Conservation (phyloP, 2,888 invertebrate genomes). For the Phragmatobia fuliginosa region DNA sequence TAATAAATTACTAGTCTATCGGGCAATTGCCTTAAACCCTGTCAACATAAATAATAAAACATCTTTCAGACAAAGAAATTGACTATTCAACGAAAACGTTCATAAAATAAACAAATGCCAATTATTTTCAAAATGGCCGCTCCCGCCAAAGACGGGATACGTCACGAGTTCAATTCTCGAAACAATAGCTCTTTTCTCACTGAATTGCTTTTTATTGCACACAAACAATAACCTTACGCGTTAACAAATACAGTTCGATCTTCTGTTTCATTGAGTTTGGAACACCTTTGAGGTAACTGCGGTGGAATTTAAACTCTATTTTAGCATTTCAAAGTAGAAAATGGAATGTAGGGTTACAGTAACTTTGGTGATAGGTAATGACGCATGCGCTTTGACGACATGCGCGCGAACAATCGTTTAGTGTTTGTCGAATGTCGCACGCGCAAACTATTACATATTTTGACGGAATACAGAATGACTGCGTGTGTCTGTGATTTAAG, state of each 20-base stretch:
- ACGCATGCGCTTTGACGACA: constrained; percentile 51
- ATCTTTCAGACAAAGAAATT: constrained; percentile 15
- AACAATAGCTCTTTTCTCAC: constrained; percentile 47
- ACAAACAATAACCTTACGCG: neutral
- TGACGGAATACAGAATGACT: constrained; percentile 41
- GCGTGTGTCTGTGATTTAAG: neutral
- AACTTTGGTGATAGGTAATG: constrained; percentile 28
- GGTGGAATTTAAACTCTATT: constrained; percentile 6
- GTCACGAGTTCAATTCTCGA: constrained; percentile 49
- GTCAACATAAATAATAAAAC: constrained; percentile 8
- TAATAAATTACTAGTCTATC: neutral
- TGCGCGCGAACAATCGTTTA: constrained; percentile 58
- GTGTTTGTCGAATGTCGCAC: constrained; percentile 48
- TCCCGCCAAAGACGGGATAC: constrained; percentile 32
- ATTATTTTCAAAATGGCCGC: constrained; percentile 17
- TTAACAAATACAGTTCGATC: neutral
- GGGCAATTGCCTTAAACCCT: neutral
- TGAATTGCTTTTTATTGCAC: constrained; percentile 23
- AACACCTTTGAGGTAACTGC: neutral
- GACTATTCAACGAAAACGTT: constrained; percentile 15
- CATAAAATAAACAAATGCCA: constrained; percentile 23
- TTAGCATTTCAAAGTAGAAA: rapidly evolving
- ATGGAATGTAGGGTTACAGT: neutral
- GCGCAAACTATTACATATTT: constrained; percentile 52
- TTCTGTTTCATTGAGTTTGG: neutral